Evolutionary conservation across 2,888 invertebrate genomes (phyloP), one percentile per base, ranked within the genome.

Genomic region (Spatulosminthurus flaviceps): DNA sequence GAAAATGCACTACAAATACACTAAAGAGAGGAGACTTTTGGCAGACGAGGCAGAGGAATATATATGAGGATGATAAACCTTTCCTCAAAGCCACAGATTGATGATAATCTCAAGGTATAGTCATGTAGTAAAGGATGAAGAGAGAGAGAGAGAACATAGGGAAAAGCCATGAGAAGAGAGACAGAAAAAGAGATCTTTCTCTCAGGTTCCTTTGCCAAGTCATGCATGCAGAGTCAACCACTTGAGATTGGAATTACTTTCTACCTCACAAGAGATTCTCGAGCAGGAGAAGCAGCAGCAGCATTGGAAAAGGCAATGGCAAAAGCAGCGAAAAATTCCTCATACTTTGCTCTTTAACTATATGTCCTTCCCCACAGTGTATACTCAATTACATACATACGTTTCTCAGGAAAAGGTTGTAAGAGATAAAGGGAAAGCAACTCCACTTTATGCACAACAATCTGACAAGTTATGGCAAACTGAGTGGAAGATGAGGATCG

Each of bases 231-330:
- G 51, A 43, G 61, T 64, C 34, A 70, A 64, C 29, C 64, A 64
- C 64, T 75, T 24, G 75, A 75, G 75, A 75, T 75, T 75, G 41
- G 64, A 75, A 75, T 41, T 64, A 64, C 28, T 67, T 67, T 67
- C 28, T 28, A 64, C 51, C 51, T 51, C 64, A 19, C 19, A 26
- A 19, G 7, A 67, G 19, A 51, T 51, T 51, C 19, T 51, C n/a
- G 1, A 67, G n/a, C n/a, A n/a, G n/a, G n/a, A n/a, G n/a, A n/a
- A n/a, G n/a, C n/a, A n/a, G n/a, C n/a, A n/a, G n/a, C n/a, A n/a
- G n/a, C n/a, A n/a, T n/a, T n/a, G n/a, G n/a, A n/a, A n/a, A n/a
- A n/a, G n/a, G n/a, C n/a, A n/a, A n/a, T n/a, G n/a, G n/a, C n/a
- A n/a, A n/a, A n/a, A 61, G 13, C 22, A 66, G 22, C 26, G 51